Evolutionary conservation across 2,888 invertebrate species (phyloP), one percentile per base, ranked within the genome.

Genomic region (Aelia acuminata): DNA sequence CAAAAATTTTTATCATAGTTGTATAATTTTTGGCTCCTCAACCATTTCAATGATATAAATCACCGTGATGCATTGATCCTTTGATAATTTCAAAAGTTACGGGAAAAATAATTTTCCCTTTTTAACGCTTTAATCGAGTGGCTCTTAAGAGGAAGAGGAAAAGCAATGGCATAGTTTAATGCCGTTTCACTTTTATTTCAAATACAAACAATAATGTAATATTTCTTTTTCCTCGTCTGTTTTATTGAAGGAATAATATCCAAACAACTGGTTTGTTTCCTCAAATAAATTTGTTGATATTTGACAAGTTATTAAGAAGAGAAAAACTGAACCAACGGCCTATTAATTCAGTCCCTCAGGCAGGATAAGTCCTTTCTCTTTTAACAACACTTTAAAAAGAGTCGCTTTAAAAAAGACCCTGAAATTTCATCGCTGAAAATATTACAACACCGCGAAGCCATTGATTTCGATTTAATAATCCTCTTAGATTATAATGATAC

Each of bases 261-360:
- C 26, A 57, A 57, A 57, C 57, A 57, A 57, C n/a, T 53, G 8
- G 53, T 53, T 57, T 57, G 57, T 57, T 57, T 57, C 57, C 26
- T 57, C 57, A 57, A 0, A 57, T 26, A 57, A 57, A 11, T 26
- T 26, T 57, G 26, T 57, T 57, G 11, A 57, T n/a, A n/a, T n/a
- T n/a, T 11, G 15, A 7, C 1, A 13, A 8, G 57, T 57, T 57
- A 57, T 57, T 57, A 57, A 57, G 57, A 57, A 57, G 57, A 13
- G 26, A 57, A 57, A 57, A 57, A 57, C 57, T 26, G 57, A 57
- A 57, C n/a, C 57, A 26, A 57, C 11, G 3, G 26, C 26, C 57
- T 57, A 26, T 57, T 57, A 57, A 57, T 26, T 57, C 57, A 57
- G 57, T 13, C 57, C 57, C 26, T 26, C 2, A 57, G 57, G 43